Base-by-base conservation (phyloP, 2,113 vertebrate species). In the Columba janthina region DNA sequence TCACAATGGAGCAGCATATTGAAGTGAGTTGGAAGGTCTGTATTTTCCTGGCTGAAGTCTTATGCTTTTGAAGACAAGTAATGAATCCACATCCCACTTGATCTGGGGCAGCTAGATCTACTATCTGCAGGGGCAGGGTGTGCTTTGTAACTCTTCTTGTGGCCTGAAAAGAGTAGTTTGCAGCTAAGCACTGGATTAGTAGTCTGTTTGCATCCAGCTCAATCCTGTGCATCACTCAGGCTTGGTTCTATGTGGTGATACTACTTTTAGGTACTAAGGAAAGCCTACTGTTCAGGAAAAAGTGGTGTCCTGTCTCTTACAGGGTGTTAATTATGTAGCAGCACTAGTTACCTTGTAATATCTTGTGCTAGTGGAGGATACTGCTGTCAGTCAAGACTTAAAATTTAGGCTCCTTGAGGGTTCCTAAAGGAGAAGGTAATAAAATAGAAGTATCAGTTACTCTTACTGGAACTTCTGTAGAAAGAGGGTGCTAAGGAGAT, bases 181-280 rank as follows among this genome's bases (percentile, higher is more conserved):
- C 15, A 44, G 18, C 6, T 80, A 14, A 46, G 21, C 38, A 12
- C 46, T 66, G 51, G 16, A 51, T 34, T 79, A 19, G 17, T 32
- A 44, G 25, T 22, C 44, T 64, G 17, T n/a, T 15, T 8, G 1
- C 38, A 21, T 38, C 24, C 4, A 61, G 25, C 18, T 46, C 29
- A 15, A 36, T 56, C 36, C 7, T 28, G 0, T 0, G 0, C 40
- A 19, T 62, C 8, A 22, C 4, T 2, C 10, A 48, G n/a, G 53
- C 70, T 53, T 69, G 34, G 22, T 20, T 85, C 54, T 77, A n/a
- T 17, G 40, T 13, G 2, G 34, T 76, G 20, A 11, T 57, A 16
- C 18, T 34, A 5, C 58, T 67, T 72, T 20, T 29, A 40, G 57
- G 58, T 56, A 44, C 18, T 48, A 56, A 71, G 42, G 32, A 57